A percentile compares a stretch with the other conserved stretches of the same genome.
Evolutionary conservation across 2,113 vertebrate genomes (phyloP).

Genomic region (human): GRCh38 chr2:175918001-175918500

Average conservation of each 20-base stretch:
- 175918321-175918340: not conserved
- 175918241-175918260: slow-evolving; percentile 6
- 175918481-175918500: not conserved
- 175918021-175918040: not conserved
- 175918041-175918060: not conserved
- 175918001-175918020: slow-evolving; percentile 5
- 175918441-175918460: not conserved
- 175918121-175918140: not conserved
- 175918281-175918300: not conserved
- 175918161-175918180: not conserved
- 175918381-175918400: not conserved
- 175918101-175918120: not conserved
- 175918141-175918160: not conserved
- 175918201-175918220: not conserved
- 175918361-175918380: not conserved
- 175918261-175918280: not conserved
- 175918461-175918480: not conserved
- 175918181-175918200: not conserved
- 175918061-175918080: not conserved
- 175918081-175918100: not conserved
- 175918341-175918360: not conserved
- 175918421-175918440: not conserved
- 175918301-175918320: not conserved
- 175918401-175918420: not conserved
- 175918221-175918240: not conserved